phyloP scores from a whole-genome alignment of 2,113 vertebrate genomes.

The Elanoides forficatus region DNA sequence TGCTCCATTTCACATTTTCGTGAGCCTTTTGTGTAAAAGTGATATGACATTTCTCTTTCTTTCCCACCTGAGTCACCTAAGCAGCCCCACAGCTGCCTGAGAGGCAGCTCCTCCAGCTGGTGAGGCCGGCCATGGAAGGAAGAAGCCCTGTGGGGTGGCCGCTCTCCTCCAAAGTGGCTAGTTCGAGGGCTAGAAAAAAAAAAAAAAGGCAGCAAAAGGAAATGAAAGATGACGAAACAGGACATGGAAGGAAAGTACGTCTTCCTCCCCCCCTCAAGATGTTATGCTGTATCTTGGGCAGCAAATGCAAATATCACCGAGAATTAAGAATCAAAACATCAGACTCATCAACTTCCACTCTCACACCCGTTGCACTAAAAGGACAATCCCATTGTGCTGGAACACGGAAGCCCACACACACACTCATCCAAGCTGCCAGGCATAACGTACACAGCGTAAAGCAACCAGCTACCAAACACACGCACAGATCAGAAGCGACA shows the following conservation, averaged over 20 bases:
- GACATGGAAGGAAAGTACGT: neutral
- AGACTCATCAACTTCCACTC: conserved; percentile 10
- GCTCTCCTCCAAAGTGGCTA: neutral
- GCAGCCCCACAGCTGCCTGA: neutral
- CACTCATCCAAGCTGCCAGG: conserved; percentile 41
- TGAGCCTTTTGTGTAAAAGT: neutral
- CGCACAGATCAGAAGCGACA: too few species aligned
- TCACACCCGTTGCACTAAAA: neutral
- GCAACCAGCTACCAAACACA: neutral
- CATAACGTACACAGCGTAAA: neutral
- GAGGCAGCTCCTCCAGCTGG: neutral
- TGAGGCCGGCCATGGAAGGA: neutral
- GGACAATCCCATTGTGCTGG: conserved; percentile 28
- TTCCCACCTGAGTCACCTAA: neutral
- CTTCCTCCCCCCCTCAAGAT: neutral
- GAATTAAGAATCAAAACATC: neutral
- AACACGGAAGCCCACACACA: conserved; percentile 10
- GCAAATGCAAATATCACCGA: neutral
- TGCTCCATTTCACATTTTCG: neutral
- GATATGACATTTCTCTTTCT: neutral
- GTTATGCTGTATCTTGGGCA: neutral
- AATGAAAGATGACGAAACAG: neutral
- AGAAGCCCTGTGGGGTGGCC: neutral
- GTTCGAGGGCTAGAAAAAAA: neutral
- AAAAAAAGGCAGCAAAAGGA: neutral